Conservation (phyloP, 2,797 vertebrate genomes). For the Lerista edwardsae region DNA sequence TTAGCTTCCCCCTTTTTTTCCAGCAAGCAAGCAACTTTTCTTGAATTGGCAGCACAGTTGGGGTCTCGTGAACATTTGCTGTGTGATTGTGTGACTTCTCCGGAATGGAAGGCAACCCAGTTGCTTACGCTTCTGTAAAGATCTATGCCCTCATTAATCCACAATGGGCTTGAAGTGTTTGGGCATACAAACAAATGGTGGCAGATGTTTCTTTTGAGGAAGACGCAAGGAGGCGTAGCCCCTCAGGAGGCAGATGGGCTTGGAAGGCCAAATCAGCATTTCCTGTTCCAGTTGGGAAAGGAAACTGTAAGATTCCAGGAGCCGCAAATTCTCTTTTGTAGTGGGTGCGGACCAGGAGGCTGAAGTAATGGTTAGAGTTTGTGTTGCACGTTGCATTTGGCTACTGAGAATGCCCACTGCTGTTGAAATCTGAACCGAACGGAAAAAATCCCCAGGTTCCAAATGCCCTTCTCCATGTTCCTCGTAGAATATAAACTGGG, state of each 20-base stretch:
- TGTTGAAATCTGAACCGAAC: no score
- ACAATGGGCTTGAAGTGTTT: constrained; percentile 49
- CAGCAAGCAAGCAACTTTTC: constrained; percentile 47
- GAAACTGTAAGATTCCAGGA: neutral
- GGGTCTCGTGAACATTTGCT: constrained; percentile 51
- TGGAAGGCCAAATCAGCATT: constrained; percentile 22
- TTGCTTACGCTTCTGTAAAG: constrained; percentile 51
- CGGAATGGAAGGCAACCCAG: constrained; percentile 44
- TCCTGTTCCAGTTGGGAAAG: neutral
- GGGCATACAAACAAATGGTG: constrained; percentile 42
- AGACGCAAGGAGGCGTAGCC: neutral
- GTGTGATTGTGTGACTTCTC: constrained; percentile 40
- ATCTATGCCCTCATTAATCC: constrained; percentile 62
- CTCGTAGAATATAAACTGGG: no score
- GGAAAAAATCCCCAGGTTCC: no score
- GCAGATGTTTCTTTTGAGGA: constrained; percentile 33
- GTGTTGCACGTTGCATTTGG: no score
- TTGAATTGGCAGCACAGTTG: constrained; percentile 32
- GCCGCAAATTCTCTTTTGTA: neutral
- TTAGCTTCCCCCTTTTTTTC: constrained; percentile 22
- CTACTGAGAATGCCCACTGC: no score
- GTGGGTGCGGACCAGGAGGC: neutral
- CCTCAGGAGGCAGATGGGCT: constrained; percentile 30
- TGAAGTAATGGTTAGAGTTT: neutral
- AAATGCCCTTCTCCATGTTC: no score